Percentiles rank a stretch among this genome's conserved stretches.
phyloP scores from a whole-genome alignment of 2,888 invertebrate species.

The Euplexia lucipara region DNA sequence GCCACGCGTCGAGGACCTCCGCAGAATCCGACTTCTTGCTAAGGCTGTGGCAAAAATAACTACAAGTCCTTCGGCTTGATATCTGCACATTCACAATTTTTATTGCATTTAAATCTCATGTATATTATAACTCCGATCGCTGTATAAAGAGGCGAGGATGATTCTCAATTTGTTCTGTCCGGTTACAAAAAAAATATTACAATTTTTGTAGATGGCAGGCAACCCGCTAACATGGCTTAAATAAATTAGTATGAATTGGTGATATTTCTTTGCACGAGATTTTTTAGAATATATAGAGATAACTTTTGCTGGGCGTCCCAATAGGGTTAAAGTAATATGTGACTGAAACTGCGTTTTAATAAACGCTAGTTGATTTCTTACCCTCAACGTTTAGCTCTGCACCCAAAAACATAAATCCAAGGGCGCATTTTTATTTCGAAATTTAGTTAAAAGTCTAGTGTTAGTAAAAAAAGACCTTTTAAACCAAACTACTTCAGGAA shows the following conservation, averaged over 20 bases:
- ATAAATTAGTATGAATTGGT: constrained; percentile 24
- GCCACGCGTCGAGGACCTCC: constrained; percentile 77
- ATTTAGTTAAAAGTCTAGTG: too few relatives aligned
- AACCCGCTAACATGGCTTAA: constrained; percentile 9
- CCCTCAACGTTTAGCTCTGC: too few relatives aligned
- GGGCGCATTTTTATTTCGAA: too few relatives aligned
- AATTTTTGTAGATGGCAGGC: constrained; percentile 15
- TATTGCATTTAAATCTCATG: constrained; percentile 54
- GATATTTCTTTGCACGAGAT: background rate
- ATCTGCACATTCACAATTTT: constrained; percentile 52
- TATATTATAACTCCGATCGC: constrained; percentile 41
- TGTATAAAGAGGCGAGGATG: constrained; percentile 33
- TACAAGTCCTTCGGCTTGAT: constrained; percentile 55
- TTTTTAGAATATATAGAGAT: too few relatives aligned
- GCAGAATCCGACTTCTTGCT: constrained; percentile 67
- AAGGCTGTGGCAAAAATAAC: constrained; percentile 66
- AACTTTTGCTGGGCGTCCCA: too few relatives aligned
- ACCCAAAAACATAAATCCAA: too few relatives aligned
- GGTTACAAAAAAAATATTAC: background rate
- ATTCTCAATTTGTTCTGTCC: constrained; percentile 45
- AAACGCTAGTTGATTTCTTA: too few relatives aligned
- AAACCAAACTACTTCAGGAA: background rate
- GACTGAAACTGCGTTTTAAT: too few relatives aligned
- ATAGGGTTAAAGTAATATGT: too few relatives aligned
- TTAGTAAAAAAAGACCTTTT: too few relatives aligned